Evolutionary conservation across 2,888 invertebrate genomes (phyloP).

Genomic region (Nemotelus nigrinus): DNA sequence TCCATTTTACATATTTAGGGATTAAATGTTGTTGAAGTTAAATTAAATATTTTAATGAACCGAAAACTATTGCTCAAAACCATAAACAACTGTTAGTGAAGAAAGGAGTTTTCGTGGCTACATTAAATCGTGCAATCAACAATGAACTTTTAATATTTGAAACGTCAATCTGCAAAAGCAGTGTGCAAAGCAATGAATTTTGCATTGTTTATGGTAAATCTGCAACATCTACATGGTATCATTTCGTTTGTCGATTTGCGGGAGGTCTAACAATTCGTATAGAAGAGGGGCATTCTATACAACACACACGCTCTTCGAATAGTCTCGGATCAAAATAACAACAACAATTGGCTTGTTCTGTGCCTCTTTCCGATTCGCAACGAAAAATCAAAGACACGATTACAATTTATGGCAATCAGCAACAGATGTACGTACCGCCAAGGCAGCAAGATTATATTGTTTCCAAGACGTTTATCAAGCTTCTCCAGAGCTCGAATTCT

Average conservation of each 20-base stretch:
- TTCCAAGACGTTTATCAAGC: slow-evolving; percentile 31
- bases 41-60: too few species aligned
- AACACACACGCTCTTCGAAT: slow-evolving; percentile 33
- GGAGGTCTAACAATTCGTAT: slow-evolving; percentile 19
- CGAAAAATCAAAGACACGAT: slow-evolving; percentile 1
- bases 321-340: slow-evolving; percentile 24
- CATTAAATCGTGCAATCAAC: too few species aligned
- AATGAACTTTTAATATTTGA: too few species aligned
- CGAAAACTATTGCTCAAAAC: too few species aligned
- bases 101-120: too few species aligned
- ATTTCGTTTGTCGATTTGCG: slow-evolving; percentile 12
- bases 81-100: too few species aligned
- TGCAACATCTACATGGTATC: neutral
- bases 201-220: neutral
- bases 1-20: too few species aligned
- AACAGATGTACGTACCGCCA: slow-evolving; percentile 30
- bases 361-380: slow-evolving; percentile 18
- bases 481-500: slow-evolving; percentile 32
- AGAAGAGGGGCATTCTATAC: slow-evolving; percentile 30
- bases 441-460: slow-evolving; percentile 7
- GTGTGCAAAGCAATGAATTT: too few species aligned
- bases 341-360: slow-evolving; percentile 28
- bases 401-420: slow-evolving; percentile 14
- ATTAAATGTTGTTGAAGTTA: too few species aligned
- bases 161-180: too few species aligned